Conservation (phyloP, 2,888 invertebrate genomes). For the Bombylius major region DNA sequence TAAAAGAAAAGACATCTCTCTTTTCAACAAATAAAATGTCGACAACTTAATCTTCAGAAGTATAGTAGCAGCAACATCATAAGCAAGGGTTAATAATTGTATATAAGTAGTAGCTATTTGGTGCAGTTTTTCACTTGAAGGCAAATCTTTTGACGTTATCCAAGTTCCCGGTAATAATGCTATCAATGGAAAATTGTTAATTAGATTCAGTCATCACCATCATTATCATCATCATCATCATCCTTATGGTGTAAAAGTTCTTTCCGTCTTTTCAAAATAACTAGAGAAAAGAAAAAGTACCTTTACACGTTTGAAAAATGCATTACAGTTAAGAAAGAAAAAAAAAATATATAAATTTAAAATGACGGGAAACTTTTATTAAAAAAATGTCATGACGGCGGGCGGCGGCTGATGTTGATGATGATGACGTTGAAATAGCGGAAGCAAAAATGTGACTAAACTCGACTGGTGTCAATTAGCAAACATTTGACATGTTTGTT, state of each 20-base stretch:
- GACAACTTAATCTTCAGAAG: neutral
- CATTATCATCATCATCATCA: neutral
- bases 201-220: slow-evolving; percentile 33
- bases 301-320: no score
- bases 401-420: no score
- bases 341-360: no score
- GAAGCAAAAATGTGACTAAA: no score
- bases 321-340: no score
- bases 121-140: neutral
- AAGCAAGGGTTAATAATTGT: no score
- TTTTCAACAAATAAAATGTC: neutral
- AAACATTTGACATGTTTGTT: neutral
- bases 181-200: slow-evolving; percentile 38
- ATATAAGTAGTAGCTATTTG: no score
- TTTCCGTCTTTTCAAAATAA: slow-evolving; percentile 7
- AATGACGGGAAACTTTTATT: no score
- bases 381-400: no score
- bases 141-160: neutral
- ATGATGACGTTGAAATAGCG: no score
- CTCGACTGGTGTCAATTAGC: slow-evolving; percentile 5
- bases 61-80: neutral
- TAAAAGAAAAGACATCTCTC: neutral
- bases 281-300: neutral
- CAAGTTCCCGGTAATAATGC: slow-evolving; percentile 6
- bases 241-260: slow-evolving; percentile 16